Base-by-base conservation (phyloP, 2,888 invertebrate genomes). In the Stenodema calcarata region DNA sequence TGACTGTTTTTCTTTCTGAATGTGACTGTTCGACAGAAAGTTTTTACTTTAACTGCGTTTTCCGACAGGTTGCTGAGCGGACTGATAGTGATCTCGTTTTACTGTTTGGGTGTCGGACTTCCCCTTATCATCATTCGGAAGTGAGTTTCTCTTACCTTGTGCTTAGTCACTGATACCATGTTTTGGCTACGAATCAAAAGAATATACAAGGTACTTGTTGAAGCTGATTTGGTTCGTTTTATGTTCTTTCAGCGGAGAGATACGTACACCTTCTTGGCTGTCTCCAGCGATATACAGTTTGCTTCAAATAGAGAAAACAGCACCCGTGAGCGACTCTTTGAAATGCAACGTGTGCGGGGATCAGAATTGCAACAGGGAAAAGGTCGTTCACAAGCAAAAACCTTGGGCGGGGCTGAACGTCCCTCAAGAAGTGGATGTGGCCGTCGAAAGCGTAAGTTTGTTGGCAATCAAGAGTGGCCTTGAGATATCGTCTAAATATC, bases 401-500 rank as follows among this genome's bases (percentile, higher is more conserved):
- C 95, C 95, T 82, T 95, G 95, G 95, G 93, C 93, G 82, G 93
- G 94, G 87, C 91, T 95, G 1, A 92, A 92, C 88, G 92, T 96
- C 90, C 94, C 94, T 87, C 93, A 94, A 90, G 94, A 95, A 90
- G 92, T 96, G 87, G 96, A 96, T 91, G 92, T 92, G 89, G 94
- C 96, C 44, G 92, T 96, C 89, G 95, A 96, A 92, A 94, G 95
- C 91, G 95, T 96, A 91, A 92, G 92, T 91, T 84, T 80, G 2
- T 28, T 16, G 27, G 35, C 35, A 4, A 4, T 35, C 2, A 35
- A 35, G n/a, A n/a, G n/a, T n/a, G n/a, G n/a, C n/a, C n/a, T n/a
- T n/a, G n/a, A n/a, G n/a, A n/a, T n/a, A n/a, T n/a, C n/a, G n/a
- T n/a, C n/a, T n/a, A n/a, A n/a, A n/a, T n/a, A n/a, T n/a, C n/a